phyloP scores from a whole-genome alignment of 2,113 vertebrate genomes.

The Micromys minutus region DNA sequence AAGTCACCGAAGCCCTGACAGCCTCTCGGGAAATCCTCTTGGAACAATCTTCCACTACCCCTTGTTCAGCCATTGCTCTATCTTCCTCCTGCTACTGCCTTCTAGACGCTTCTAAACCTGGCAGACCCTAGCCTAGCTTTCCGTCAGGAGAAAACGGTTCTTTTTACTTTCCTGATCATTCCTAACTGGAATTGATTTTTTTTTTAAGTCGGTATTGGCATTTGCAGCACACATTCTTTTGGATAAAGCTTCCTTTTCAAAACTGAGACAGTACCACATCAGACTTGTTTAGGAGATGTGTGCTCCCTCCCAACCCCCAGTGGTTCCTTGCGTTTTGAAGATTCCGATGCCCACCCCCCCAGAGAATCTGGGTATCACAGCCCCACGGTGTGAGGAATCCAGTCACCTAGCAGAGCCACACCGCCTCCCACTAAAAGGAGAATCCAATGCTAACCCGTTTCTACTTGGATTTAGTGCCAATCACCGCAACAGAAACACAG shows the following conservation, averaged over 20 bases:
- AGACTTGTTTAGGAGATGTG: not conserved
- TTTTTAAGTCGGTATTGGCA: not conserved
- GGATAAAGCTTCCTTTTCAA: not conserved
- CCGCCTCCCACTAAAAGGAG: constrained; percentile 53
- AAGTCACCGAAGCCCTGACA: not conserved
- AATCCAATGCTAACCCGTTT: not conserved
- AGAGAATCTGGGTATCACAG: not conserved
- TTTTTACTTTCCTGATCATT: constrained; percentile 11
- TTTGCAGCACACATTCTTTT: not conserved
- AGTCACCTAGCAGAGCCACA: not conserved
- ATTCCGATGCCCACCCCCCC: not conserved
- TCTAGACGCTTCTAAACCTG: not conserved
- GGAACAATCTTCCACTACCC: not conserved
- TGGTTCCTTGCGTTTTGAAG: not conserved
- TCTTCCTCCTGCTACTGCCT: not conserved
- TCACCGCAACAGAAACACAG: not conserved
- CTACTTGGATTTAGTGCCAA: not conserved
- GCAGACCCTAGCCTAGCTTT: no score
- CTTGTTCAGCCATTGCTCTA: not conserved
- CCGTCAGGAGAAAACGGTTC: not conserved
- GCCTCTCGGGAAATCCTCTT: constrained; percentile 4
- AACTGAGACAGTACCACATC: not conserved
- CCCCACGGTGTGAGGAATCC: constrained; percentile 85
- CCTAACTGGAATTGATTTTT: not conserved
- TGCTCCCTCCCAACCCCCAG: not conserved